These are phyloP conservation scores for Drosophila takahashii DNA, from an alignment of 1,140 invertebrate genomes.

Conservation along the genomic window DNA sequence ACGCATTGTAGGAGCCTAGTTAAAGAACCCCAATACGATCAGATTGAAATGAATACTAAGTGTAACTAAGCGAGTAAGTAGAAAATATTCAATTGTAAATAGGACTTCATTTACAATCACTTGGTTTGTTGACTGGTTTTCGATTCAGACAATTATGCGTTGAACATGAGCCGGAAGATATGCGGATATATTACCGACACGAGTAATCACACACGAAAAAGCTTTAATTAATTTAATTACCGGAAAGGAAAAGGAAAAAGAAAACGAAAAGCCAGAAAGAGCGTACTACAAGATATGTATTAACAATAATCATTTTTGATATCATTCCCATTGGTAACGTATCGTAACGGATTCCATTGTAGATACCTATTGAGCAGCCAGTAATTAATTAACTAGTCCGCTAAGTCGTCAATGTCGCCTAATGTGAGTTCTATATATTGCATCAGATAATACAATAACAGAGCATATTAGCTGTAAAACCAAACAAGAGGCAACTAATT, in stretches of 20 bases:
- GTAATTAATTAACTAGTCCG: conserved; percentile 66
- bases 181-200: conserved; percentile 30
- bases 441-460: conserved; percentile 61
- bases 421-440: conserved; percentile 76
- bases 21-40: conserved; percentile 49
- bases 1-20: conserved; percentile 70
- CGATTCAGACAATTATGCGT: conserved; percentile 33
- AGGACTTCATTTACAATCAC: conserved; percentile 53
- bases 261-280: conserved; percentile 12
- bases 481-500: conserved; percentile 57
- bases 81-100: conserved; percentile 78
- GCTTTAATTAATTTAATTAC: conserved; percentile 84
- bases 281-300: conserved; percentile 50
- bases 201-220: conserved; percentile 60
- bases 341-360: conserved; percentile 62
- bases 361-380: conserved; percentile 72
- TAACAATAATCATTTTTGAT: conserved; percentile 72
- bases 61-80: conserved; percentile 64
- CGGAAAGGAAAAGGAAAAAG: conserved; percentile 12
- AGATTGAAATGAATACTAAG: conserved; percentile 64
- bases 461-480: conserved; percentile 54
- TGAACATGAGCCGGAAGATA: conserved; percentile 20
- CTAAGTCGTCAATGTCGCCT: conserved; percentile 82
- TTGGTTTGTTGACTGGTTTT: conserved; percentile 38
- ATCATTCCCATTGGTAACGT: conserved; percentile 63